These are phyloP conservation scores for Masticophis lateralis DNA, from an alignment of 2,797 vertebrate genomes.

Conservation along the genomic window DNA sequence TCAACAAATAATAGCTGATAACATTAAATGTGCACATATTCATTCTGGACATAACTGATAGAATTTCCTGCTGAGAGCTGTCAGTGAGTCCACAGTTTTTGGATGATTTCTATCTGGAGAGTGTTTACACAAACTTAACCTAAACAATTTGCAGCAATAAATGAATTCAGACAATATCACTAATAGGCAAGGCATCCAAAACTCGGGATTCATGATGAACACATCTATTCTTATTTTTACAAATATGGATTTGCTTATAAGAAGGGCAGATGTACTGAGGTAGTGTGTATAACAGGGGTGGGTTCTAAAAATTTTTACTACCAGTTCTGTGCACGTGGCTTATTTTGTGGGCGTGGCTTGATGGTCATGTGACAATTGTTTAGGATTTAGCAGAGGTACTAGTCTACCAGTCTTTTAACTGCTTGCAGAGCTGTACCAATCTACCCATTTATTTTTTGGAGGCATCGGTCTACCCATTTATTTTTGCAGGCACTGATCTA, in stretches of 20 bases:
- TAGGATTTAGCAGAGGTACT: too few relatives aligned
- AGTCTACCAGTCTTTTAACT: too few relatives aligned
- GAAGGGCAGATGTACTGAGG: neutral
- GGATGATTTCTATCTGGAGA: neutral
- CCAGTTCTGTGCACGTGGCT: too few relatives aligned
- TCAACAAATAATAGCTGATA: neutral
- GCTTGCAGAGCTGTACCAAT: too few relatives aligned
- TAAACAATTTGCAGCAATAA: neutral
- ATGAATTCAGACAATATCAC: neutral
- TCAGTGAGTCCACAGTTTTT: neutral
- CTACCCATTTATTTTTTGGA: too few relatives aligned
- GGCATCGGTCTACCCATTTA: too few relatives aligned
- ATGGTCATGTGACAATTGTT: too few relatives aligned
- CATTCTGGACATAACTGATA: neutral
- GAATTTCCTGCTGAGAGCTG: neutral
- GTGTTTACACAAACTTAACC: neutral
- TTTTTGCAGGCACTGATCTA: too few relatives aligned
- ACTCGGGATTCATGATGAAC: neutral
- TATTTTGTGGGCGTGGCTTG: too few relatives aligned
- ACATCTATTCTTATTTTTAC: neutral
- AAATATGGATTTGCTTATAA: neutral
- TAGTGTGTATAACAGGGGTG: neutral
- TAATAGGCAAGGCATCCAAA: neutral
- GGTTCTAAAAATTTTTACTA: too few relatives aligned
- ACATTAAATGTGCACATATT: neutral